A percentile compares a stretch with the other conserved stretches of the same genome.
Evolutionary conservation across 1,140 invertebrate genomes (phyloP).

Genomic region (Medauroidea extradentata): DNA sequence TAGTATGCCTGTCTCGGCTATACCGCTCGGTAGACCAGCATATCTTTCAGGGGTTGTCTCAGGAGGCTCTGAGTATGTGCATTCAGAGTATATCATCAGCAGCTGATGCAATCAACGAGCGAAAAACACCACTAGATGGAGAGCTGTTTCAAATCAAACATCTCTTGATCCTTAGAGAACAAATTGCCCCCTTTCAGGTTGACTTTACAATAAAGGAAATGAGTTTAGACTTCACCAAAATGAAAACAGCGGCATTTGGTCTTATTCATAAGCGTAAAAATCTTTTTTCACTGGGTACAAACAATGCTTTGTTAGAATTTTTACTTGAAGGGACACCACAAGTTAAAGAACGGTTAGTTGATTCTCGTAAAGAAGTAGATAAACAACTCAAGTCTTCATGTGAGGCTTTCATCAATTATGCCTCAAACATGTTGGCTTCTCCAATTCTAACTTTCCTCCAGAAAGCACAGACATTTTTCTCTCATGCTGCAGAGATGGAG

Average conservation of each 20-base stretch:
- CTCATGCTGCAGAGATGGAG: background rate
- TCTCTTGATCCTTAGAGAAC: slow-evolving; percentile 91
- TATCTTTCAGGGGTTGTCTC: slow-evolving; percentile 94
- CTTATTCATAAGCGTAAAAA: slow-evolving; percentile 80
- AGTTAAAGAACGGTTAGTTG: slow-evolving; percentile 85
- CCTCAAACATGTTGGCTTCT: slow-evolving; percentile 69
- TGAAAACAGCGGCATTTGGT: slow-evolving; percentile 81
- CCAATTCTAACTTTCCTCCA: slow-evolving; percentile 68
- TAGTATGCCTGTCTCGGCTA: slow-evolving; percentile 91
- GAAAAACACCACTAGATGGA: slow-evolving; percentile 75
- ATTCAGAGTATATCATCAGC: slow-evolving; percentile 85
- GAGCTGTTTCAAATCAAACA: slow-evolving; percentile 98
- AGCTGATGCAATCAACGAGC: slow-evolving; percentile 56
- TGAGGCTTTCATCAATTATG: slow-evolving; percentile 81
- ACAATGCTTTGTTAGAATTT: slow-evolving; percentile 90
- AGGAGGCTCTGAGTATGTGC: slow-evolving; percentile 89
- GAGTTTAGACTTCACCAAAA: slow-evolving; percentile 84
- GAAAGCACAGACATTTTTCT: slow-evolving; percentile 45
- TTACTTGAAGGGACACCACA: slow-evolving; percentile 85
- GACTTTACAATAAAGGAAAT: slow-evolving; percentile 93
- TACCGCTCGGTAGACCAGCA: slow-evolving; percentile 92
- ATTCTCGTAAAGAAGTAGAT: slow-evolving; percentile 94
- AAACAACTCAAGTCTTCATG: slow-evolving; percentile 87
- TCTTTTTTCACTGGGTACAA: slow-evolving; percentile 82
- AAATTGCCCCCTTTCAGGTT: slow-evolving; percentile 97